phyloP scores from a whole-genome alignment of 2,113 vertebrate species.

The Microtus pennsylvanicus region DNA sequence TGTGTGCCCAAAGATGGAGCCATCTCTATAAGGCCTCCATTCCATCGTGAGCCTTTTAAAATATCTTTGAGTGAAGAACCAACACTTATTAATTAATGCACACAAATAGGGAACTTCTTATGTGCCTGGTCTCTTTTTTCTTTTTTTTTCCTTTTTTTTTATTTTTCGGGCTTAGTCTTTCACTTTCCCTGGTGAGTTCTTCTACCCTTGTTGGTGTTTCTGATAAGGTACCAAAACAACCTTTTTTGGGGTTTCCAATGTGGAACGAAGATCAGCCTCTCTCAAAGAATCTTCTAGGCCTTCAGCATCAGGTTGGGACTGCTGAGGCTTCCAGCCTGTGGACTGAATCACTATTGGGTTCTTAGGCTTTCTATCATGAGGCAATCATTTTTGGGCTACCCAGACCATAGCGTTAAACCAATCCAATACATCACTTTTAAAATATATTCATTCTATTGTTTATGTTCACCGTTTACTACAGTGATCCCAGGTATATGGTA shows the following conservation, averaged over 20 bases:
- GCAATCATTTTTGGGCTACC: background rate
- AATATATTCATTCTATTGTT: background rate
- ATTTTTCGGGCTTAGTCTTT: background rate
- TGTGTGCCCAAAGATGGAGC: background rate
- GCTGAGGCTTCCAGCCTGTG: background rate
- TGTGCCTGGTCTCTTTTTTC: background rate
- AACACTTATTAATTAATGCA: background rate
- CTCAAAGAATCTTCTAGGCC: background rate
- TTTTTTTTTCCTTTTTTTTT: background rate
- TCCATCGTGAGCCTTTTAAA: background rate
- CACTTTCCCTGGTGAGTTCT: background rate
- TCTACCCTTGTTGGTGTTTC: background rate
- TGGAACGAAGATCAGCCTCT: background rate
- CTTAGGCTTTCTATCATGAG: background rate
- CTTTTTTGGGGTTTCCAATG: background rate
- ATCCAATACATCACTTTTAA: background rate
- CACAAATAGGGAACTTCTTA: background rate
- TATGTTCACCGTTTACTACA: background rate
- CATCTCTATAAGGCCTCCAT: background rate
- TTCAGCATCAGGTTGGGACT: background rate
- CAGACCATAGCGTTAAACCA: background rate
- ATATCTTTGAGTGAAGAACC: background rate
- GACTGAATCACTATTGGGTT: background rate
- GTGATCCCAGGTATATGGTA: background rate
- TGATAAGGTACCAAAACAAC: background rate